Percentiles rank a stretch among this genome's conserved stretches.
Evolutionary conservation across 2,113 vertebrate genomes (phyloP).

Genomic region (Osmerus eperlanus): DNA sequence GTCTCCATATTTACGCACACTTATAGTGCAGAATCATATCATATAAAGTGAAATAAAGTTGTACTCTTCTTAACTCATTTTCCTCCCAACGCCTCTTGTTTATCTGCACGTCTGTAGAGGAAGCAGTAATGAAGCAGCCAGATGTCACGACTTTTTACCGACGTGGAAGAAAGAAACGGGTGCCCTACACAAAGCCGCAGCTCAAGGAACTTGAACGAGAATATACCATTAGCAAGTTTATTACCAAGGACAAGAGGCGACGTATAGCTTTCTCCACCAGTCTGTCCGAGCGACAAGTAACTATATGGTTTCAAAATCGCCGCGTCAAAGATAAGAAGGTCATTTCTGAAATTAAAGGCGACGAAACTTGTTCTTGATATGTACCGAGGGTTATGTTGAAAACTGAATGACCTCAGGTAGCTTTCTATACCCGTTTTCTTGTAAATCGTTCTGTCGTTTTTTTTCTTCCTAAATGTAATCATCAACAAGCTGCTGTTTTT

Average conservation of each 20-base stretch:
- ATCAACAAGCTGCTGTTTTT: no score
- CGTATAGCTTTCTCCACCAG: constrained; percentile 84
- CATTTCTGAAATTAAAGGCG: constrained; percentile 60
- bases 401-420: background rate
- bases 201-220: constrained; percentile 78
- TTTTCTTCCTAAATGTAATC: background rate
- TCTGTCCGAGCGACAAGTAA: constrained; percentile 85
- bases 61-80: background rate
- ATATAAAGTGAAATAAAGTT: background rate
- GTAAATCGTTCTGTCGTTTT: background rate
- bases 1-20: no score
- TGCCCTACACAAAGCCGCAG: constrained; percentile 51
- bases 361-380: constrained; percentile 17
- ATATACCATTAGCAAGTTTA: constrained; percentile 93
- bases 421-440: background rate
- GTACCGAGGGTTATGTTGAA: background rate
- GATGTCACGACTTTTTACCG: constrained; percentile 32
- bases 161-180: constrained; percentile 53
- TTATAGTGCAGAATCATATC: no score
- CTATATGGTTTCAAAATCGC: constrained; percentile 90
- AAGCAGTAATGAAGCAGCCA: constrained; percentile 26
- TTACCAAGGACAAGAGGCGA: constrained; percentile 97
- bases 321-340: constrained; percentile 88
- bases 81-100: background rate
- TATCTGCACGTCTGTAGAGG: constrained; percentile 33